Evolutionary conservation across 1,140 invertebrate genomes (phyloP), one percentile per base, ranked within the genome.

Genomic region (Halesus radiatus): DNA sequence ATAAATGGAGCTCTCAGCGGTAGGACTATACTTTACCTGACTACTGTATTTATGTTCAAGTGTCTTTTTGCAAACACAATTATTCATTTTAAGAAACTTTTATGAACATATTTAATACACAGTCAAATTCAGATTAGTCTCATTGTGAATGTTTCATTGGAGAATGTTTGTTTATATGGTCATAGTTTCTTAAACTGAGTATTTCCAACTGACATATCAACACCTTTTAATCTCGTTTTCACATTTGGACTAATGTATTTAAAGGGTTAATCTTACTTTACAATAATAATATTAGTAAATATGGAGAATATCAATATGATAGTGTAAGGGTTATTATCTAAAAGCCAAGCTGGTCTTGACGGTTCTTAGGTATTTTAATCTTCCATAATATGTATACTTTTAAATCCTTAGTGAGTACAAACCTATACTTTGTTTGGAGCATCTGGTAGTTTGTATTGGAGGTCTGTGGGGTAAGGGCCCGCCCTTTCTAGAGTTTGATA

Each of bases 281-380:
- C 50, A 16, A 72, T 22, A 68, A 68, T 37, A 52, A 20, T 70
- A 20, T 50, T 72, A 66, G 5, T 32, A 23, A 20, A 66, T 26
- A 23, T 37, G 32, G 18, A 58, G 72, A 20, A 75, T 74, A 72
- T 72, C 16, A 68, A 68, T 68, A 45, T 37, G 52, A 20, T 18
- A 32, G 62, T 18, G 20, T 75, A 76, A 77, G 54, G 62, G 32
- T 58, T 78, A 74, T 76, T 64, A 75, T 70, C 26, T 62, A 79
- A 77, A 45, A 77, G 78, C 75, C 81, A 80, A 82, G 81, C 81
- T 82, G 81, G 81, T 52, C 81, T 82, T 80, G 68, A 72, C 68
- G 22, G 20, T 26, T 26, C 8, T 72, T 72, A 72, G 68, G 50
- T 72, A 45, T 66, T 64, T 72, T 72, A 72, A 26, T 72, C 68